Evolutionary conservation across 2,113 vertebrate genomes (phyloP).

Genomic region (Chlamydotis undulata): DNA sequence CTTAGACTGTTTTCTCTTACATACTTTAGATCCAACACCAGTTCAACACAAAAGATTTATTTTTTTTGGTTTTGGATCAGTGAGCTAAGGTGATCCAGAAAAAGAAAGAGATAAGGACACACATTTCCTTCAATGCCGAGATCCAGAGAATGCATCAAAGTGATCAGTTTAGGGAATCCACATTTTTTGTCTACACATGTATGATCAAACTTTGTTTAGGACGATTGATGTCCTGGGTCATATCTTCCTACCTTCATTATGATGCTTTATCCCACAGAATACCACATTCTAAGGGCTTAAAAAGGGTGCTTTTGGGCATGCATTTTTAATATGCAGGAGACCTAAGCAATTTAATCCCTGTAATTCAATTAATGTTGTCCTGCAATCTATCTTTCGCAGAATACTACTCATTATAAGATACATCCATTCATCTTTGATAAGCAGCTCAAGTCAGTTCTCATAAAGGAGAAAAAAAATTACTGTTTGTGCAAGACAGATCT

Average conservation of each 20-base stretch:
- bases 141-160: not conserved
- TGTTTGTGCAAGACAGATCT: not conserved
- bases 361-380: not conserved
- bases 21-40: not conserved
- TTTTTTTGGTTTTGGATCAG: not conserved
- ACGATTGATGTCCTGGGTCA: rapidly evolving
- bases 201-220: not conserved
- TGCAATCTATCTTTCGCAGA: not conserved
- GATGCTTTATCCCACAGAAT: not conserved
- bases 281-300: not conserved
- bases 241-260: not conserved
- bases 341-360: not conserved
- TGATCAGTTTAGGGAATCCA: not conserved
- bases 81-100: not conserved
- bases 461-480: not conserved
- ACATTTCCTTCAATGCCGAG: not conserved
- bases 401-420: not conserved
- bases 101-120: not conserved
- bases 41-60: not conserved
- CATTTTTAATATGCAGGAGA: not conserved
- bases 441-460: not conserved
- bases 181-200: not conserved
- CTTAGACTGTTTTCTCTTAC: not conserved
- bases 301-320: not conserved
- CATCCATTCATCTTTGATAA: not conserved